Percentiles rank a stretch among this genome's conserved stretches.
Conservation (phyloP, 2,113 vertebrate species). For the Burhinus oedicnemus region DNA sequence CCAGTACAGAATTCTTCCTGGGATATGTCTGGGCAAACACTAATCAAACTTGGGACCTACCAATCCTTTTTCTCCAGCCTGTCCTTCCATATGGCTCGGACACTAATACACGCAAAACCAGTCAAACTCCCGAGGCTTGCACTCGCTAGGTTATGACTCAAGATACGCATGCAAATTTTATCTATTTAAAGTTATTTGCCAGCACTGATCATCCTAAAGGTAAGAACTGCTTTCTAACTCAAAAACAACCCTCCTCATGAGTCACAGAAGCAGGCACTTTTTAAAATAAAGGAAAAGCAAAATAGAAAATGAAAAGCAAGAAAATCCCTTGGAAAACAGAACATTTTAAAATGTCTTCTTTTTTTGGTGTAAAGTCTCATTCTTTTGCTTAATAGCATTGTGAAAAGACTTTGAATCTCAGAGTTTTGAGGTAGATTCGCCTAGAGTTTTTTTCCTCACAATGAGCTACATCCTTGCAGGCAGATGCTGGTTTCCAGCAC, state of each 20-base stretch:
- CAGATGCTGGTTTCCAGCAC: neutral
- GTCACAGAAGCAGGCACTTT: neutral
- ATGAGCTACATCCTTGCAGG: neutral
- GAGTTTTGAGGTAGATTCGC: neutral
- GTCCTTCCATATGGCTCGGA: neutral
- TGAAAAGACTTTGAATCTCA: neutral
- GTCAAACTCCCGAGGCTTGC: neutral
- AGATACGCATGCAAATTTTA: neutral
- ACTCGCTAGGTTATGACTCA: neutral
- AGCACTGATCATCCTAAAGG: neutral
- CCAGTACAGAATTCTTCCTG: neutral
- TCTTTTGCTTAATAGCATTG: neutral
- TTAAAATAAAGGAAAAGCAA: neutral
- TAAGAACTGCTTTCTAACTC: neutral
- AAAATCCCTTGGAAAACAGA: neutral
- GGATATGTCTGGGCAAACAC: neutral
- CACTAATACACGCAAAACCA: neutral
- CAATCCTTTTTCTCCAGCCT: neutral
- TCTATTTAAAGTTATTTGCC: conserved; percentile 2
- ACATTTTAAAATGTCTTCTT: neutral
- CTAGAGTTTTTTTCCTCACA: neutral
- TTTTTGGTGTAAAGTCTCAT: neutral
- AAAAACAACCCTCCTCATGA: neutral
- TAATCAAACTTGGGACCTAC: neutral
- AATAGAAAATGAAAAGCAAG: neutral